Percentiles rank a stretch among this genome's conserved stretches.
phyloP scores from a whole-genome alignment of 2,113 vertebrate genomes.

The Acrocephalus kingi region DNA sequence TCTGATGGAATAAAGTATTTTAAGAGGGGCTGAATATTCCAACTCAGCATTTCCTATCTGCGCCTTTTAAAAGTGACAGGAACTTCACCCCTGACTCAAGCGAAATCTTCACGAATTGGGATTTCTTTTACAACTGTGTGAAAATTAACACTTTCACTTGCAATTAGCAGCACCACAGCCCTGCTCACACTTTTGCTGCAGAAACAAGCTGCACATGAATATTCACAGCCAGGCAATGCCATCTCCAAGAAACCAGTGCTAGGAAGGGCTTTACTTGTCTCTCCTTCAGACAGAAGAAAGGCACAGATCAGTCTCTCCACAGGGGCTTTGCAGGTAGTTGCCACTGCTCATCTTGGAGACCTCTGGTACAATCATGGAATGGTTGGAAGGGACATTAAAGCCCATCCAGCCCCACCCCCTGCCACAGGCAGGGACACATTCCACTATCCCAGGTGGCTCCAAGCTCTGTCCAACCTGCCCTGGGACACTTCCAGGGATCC shows the following conservation, averaged over 20 bases:
- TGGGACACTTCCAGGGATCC: background rate
- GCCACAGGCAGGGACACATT: background rate
- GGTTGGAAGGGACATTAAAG: background rate
- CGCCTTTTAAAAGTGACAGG: background rate
- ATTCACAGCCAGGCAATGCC: constrained; percentile 5
- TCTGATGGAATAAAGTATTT: background rate
- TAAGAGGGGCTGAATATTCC: background rate
- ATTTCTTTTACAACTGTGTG: background rate
- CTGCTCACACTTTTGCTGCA: background rate
- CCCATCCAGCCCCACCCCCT: background rate
- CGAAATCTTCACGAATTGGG: background rate
- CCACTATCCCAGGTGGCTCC: rapidly evolving
- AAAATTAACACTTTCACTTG: constrained; percentile 57
- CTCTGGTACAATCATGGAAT: background rate
- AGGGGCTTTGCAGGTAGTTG: background rate
- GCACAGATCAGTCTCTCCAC: background rate
- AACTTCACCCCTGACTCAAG: background rate
- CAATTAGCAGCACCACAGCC: background rate
- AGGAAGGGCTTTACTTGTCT: background rate
- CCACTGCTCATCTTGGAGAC: background rate
- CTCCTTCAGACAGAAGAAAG: background rate
- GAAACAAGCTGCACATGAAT: constrained; percentile 1
- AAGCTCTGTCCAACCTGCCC: background rate
- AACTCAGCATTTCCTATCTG: constrained; percentile 16
- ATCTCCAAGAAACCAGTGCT: background rate